Evolutionary conservation across 2,888 invertebrate genomes (phyloP), one percentile per base, ranked within the genome.

Genomic region (Poecilobothrus nobilitatus): DNA sequence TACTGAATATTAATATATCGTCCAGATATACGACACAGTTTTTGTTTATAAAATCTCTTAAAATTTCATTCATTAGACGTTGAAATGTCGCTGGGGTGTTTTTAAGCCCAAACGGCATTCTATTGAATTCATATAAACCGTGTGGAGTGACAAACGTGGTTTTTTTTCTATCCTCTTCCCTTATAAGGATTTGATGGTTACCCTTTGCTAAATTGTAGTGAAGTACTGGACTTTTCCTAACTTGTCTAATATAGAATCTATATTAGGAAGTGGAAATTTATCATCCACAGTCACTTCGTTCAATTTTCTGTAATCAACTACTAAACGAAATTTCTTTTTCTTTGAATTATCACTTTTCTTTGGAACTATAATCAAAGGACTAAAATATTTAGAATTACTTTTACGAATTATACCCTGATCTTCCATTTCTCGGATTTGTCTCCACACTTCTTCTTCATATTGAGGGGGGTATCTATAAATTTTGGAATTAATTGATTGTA

Each of bases 21-120:
- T 71, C 73, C 18, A 72, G n/a, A 69, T 72, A 72, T 12, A 71
- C 67, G 10, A 71, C 70, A 67, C 68, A 67, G 2, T 68, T 67
- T 41, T 65, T 71, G 64, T 70, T 70, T 10, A 72, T 69, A 61
- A 33, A 67, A 12, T 72, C 68, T 18, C 53, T 67, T 37, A 72
- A 61, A n/a, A 72, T 63, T n/a, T 66, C 66, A 63, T 62, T 68
- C 66, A 66, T 71, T 53, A 70, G 12, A 8, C 69, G 41, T 64
- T 72, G 70, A 34, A 70, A 72, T 9, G 72, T 70, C 2, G 65
- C 44, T 9, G 68, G 67, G 12, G 68, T 68, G 22, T 69, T 68
- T 15, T 68, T 64, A 18, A 66, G 66, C 5, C 70, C 70, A 65
- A 72, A 70, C 34, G 68, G 69, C 71, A 72, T 71, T 27, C 69